Base-by-base conservation (phyloP, 2,113 vertebrate genomes). In the Tenrec ecaudatus region DNA sequence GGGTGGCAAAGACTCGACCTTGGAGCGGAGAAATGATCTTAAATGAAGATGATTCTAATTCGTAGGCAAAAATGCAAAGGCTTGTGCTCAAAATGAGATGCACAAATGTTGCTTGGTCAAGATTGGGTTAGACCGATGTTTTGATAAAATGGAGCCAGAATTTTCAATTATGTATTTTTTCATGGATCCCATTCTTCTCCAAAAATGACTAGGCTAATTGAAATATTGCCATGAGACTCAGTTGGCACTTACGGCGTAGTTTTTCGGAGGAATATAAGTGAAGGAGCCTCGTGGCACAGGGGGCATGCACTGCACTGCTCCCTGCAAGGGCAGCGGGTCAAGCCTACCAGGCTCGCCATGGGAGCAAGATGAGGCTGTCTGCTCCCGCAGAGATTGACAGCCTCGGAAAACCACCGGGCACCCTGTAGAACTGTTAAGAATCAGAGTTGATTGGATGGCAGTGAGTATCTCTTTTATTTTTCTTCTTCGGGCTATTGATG, bases 11-110 rank as follows among this genome's bases (percentile, higher is more conserved):
- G 73, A 81, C 33, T 27, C 84, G 73, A 66, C 25, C 2, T 0
- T 47, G 22, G 77, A 82, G 12, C 82, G 64, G 43, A 43, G 33
- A 80, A 47, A 76, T 22, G 57, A 86, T 57, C 71, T 62, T 38
- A 84, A 96, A 90, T 81, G 60, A 86, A 36, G 9, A 68, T 20
- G n/a, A 66, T 64, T 77, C 91, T 68, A 88, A 77, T 92, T 25
- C 25, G 73, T 16, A 84, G 80, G 71, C 40, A 3, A 88, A 86
- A 92, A 53, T 31, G 73, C 20, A 68, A 79, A 77, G 40, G 53
- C 94, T 36, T 82, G 36, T 33, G 76, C 25, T 82, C 36, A 71
- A 40, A 71, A 86, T 15, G 47, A 80, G 62, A 78, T 33, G 43
- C 25, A 43, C 20, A 80, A 29, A 62, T 75, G 33, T 19, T 76